Base-by-base conservation (phyloP, 2,888 invertebrate species). In the Drosophila merina region DNA sequence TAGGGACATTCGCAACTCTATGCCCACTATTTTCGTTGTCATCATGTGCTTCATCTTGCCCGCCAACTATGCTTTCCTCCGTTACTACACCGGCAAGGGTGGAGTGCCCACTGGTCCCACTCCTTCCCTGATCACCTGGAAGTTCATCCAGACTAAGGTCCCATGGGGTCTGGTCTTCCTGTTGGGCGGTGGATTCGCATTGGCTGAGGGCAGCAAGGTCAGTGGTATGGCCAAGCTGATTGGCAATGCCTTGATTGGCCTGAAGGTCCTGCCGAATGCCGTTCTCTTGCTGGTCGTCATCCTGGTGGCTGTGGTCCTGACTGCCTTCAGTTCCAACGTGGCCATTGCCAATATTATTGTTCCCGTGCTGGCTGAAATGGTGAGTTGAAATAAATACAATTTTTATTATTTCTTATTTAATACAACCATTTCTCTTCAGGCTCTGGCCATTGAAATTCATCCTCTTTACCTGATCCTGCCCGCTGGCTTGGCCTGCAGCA, bases 121-220 rank as follows among this genome's bases (percentile, higher is more conserved):
- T 0, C 93, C 95, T 0, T 94, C 96, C 0, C 92, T 97, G 26
- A 94, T 97, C 50, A 95, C 95, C 10, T 98, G 98, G 98, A 95
- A 95, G 72, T 95, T 95, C 47, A 94, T 97, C 26, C 96, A 97
- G 88, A 94, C 95, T 57, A 96, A 96, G 89, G 94, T 97, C 78
- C 97, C 97, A 4, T 98, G 98, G 98, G 97, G 97, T 48, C 93
- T 98, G 4, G 94, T 98, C 28, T 94, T 98, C 86, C 93, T 98
- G 52, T 93, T 98, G 55, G 97, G 97, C 48, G 98, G 98, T 31
- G 98, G 98, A 0, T 98, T 98, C 91, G 97, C 98, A 0, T 93
- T 98, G 66, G 97, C 98, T 0, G 96, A 96, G 72, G 98, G 96
- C 69, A 96, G 96, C 79, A 95, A 95, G 79, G 94, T 92, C 7